Evolutionary conservation across 2,113 vertebrate species (phyloP).

Genomic region (Pimephales promelas): DNA sequence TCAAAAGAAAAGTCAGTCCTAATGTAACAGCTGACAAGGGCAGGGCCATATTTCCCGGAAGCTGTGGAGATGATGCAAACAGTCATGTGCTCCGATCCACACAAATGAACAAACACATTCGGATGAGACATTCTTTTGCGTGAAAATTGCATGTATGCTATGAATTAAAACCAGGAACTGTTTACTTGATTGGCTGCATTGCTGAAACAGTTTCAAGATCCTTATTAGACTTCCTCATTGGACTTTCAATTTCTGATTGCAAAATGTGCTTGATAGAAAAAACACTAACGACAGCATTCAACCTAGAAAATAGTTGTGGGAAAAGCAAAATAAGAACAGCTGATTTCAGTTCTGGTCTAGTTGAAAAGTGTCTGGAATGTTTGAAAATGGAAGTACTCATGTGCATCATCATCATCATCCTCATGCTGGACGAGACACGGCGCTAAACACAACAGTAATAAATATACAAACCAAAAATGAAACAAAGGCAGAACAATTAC

Average conservation of each 20-base stretch:
- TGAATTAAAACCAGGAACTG: not conserved
- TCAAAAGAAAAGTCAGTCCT: not conserved
- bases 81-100: not conserved
- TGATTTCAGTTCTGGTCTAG: not conserved
- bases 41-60: not conserved
- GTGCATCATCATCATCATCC: not conserved
- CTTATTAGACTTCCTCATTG: not conserved
- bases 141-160: not conserved
- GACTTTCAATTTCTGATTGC: not conserved
- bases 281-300: no score
- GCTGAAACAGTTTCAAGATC: not conserved
- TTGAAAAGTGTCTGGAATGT: conserved; percentile 11
- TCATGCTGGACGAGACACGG: not conserved
- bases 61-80: not conserved
- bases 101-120: not conserved
- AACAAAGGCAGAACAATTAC: not conserved
- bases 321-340: not conserved
- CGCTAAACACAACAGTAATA: not conserved
- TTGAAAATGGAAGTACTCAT: conserved; percentile 2
- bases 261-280: no score
- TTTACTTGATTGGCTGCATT: not conserved
- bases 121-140: not conserved
- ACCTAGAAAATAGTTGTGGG: not conserved
- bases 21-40: not conserved
- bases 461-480: not conserved